phyloP scores from a whole-genome alignment of 35 echinoderm and acorn worm genomes.

The Holothuria glaberrima region DNA sequence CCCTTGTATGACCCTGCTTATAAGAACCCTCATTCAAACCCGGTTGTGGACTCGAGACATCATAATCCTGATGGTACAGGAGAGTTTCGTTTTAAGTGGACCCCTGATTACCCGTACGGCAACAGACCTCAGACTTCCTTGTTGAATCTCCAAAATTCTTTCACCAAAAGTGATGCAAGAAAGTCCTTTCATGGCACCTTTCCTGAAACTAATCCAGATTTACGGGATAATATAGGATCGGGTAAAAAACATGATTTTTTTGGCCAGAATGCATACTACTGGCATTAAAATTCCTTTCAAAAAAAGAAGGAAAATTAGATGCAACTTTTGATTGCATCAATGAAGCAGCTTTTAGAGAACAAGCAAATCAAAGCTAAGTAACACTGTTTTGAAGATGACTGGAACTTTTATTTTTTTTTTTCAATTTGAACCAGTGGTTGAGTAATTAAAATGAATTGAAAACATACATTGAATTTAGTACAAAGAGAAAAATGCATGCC shows the following conservation, averaged over 20 bases:
- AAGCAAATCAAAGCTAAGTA: no score
- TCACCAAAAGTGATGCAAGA: conserved; percentile 75
- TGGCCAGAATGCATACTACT: conserved; percentile 84
- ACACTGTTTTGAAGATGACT: no score
- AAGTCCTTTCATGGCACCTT: conserved; percentile 71
- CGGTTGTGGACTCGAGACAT: conserved; percentile 73
- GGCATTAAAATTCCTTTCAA: conserved; percentile 63
- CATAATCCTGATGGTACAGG: conserved; percentile 68
- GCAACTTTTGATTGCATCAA: neutral
- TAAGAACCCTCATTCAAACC: conserved; percentile 61
- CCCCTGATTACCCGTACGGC: conserved; percentile 65
- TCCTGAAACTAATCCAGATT: conserved; percentile 82
- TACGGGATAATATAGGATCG: conserved; percentile 77
- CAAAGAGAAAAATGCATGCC: no score
- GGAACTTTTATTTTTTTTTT: no score
- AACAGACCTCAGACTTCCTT: conserved; percentile 78
- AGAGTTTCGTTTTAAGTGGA: conserved; percentile 77
- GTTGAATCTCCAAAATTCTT: conserved; percentile 86
- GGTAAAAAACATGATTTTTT: conserved; percentile 93
- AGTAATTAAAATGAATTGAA: no score
- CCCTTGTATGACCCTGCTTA: conserved; percentile 64
- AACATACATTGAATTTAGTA: no score
- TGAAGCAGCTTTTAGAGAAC: no score
- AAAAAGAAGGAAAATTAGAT: neutral
- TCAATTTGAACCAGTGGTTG: no score